Percentiles rank a stretch among this genome's conserved stretches.
phyloP scores from a whole-genome alignment of 2,888 invertebrate species.

The Tipula confusa region DNA sequence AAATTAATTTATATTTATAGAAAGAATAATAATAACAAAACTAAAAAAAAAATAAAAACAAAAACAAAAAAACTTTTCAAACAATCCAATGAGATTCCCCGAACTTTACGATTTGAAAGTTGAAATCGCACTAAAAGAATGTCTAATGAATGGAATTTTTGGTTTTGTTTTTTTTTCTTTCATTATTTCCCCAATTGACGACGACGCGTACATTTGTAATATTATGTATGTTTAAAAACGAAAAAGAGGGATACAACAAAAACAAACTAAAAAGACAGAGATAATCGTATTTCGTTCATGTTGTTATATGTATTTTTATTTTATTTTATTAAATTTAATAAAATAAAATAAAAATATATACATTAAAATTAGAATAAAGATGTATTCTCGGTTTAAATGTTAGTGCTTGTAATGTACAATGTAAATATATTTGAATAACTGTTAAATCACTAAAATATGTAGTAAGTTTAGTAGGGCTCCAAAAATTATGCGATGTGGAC shows the following conservation, averaged over 20 bases:
- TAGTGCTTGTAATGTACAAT: background rate
- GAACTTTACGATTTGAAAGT: conserved; percentile 31
- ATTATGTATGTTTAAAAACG: background rate
- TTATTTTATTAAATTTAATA: background rate
- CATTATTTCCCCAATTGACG: conserved; percentile 13
- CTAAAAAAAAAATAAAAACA: background rate
- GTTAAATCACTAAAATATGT: background rate
- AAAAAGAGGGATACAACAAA: background rate
- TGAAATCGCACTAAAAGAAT: conserved; percentile 33
- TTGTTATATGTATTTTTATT: background rate
- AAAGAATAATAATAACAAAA: background rate
- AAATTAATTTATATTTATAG: background rate
- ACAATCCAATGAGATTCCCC: background rate
- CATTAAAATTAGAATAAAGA: background rate
- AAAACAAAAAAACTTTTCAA: background rate
- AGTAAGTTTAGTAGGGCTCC: background rate
- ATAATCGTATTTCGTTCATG: background rate
- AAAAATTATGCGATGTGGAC: background rate
- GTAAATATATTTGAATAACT: background rate
- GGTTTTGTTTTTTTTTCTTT: background rate
- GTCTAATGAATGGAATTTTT: conserved; percentile 28
- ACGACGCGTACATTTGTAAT: conserved; percentile 9
- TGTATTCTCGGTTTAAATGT: background rate
- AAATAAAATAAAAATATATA: background rate
- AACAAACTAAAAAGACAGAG: background rate